phyloP scores from a whole-genome alignment of 1,140 invertebrate species.

The Euwallacea fornicatus region DNA sequence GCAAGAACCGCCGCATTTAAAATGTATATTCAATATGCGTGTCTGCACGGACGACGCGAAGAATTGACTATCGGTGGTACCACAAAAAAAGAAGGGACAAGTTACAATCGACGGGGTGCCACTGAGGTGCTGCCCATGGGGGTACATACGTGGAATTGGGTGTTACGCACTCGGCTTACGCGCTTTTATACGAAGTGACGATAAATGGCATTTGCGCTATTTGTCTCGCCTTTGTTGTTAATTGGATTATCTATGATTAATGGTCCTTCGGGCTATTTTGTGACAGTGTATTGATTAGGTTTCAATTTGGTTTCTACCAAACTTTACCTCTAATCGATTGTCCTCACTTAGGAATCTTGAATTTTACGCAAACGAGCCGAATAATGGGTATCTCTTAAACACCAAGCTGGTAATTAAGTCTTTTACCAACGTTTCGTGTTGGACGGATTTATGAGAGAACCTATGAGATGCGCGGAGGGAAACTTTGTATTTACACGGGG shows the following conservation, averaged over 20 bases:
- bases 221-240: slow-evolving; percentile 28
- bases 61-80: slow-evolving; percentile 24
- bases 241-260: slow-evolving; percentile 6
- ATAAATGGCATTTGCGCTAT: slow-evolving; percentile 22
- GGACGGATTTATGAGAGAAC: no score
- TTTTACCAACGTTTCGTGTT: no score
- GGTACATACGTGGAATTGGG: slow-evolving; percentile 13
- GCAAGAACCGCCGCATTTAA: slow-evolving; percentile 11
- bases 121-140: neutral
- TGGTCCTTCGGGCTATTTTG: slow-evolving; percentile 16
- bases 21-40: slow-evolving; percentile 12
- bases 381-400: no score
- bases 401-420: no score
- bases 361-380: no score
- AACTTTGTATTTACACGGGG: no score
- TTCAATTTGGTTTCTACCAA: no score
- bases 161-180: slow-evolving; percentile 16
- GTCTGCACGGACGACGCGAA: slow-evolving; percentile 19
- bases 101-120: neutral
- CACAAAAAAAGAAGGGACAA: slow-evolving; percentile 22
- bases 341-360: no score
- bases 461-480: no score
- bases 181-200: slow-evolving; percentile 19
- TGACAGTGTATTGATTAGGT: slow-evolving; percentile 5
- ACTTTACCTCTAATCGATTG: no score